A percentile compares a stretch with the other conserved stretches of the same genome.
These are phyloP conservation scores for Nesometra sesokonis DNA, from an alignment of 35 echinoderm and acorn worm species.

Conservation along the genomic window DNA sequence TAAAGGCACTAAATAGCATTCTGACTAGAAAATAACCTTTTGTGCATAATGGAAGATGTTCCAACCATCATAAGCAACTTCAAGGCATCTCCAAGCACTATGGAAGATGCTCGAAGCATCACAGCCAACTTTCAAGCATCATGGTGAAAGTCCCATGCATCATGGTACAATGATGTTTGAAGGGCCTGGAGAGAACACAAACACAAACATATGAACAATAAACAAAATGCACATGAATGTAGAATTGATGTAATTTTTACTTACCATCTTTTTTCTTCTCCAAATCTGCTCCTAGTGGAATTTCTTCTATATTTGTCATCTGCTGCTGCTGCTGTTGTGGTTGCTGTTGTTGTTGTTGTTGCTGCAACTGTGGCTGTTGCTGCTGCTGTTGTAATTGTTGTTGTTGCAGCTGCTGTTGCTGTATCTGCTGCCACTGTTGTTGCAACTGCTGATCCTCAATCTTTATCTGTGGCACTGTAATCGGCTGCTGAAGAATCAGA, in stretches of 20 bases:
- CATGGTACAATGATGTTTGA: too few species aligned
- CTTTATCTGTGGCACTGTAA: neutral
- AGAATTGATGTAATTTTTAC: neutral
- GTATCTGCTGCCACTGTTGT: neutral
- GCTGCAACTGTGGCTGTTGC: neutral
- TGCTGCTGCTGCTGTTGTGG: conserved; percentile 7
- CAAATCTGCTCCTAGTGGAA: conserved; percentile 16
- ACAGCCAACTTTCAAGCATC: too few species aligned
- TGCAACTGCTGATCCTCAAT: neutral
- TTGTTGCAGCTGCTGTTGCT: conserved; percentile 11
- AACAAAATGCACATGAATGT: too few species aligned
- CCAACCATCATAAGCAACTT: too few species aligned
- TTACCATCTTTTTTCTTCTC: conserved; percentile 50
- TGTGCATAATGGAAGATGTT: too few species aligned
- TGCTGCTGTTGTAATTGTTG: neutral
- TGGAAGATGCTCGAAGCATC: too few species aligned
- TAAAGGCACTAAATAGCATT: too few species aligned
- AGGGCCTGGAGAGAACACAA: too few species aligned
- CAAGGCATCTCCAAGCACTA: too few species aligned
- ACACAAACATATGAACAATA: too few species aligned
- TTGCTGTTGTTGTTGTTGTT: conserved; percentile 18
- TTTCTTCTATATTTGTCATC: conserved; percentile 2
- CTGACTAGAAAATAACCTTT: too few species aligned
- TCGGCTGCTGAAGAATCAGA: neutral
- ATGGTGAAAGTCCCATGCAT: too few species aligned